Conservation (phyloP, 2,113 vertebrate species). For the Cololabis saira region DNA sequence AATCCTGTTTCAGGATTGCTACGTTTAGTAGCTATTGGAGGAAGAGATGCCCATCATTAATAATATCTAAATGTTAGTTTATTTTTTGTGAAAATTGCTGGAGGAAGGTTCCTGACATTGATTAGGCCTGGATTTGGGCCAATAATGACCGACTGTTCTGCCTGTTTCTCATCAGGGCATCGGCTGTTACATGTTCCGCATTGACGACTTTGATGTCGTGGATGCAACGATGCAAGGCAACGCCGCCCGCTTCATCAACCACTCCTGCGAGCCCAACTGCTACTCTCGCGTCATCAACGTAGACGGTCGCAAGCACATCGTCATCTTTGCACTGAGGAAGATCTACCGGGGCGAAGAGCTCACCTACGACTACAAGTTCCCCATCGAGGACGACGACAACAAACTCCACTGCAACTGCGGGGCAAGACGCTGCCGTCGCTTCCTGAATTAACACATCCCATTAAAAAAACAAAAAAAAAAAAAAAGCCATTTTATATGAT, state of each 20-base stretch:
- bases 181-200: slow-evolving; percentile 96
- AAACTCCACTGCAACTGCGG: slow-evolving; percentile 92
- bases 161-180: slow-evolving; percentile 82
- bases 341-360: slow-evolving; percentile 92
- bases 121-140: not conserved
- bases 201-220: slow-evolving; percentile 93
- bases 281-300: slow-evolving; percentile 93
- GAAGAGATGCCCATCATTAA: too few species aligned
- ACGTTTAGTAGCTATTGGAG: too few species aligned
- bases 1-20: too few species aligned
- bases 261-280: slow-evolving; percentile 94
- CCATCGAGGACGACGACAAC: slow-evolving; percentile 90
- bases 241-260: slow-evolving; percentile 93
- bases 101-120: not conserved
- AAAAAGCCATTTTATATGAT: slow-evolving; percentile 21
- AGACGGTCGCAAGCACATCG: slow-evolving; percentile 93
- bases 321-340: slow-evolving; percentile 91
- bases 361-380: slow-evolving; percentile 95
- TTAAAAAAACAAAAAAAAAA: too few species aligned
- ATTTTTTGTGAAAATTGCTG: not conserved
- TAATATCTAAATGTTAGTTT: too few species aligned
- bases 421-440: slow-evolving; percentile 87
- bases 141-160: not conserved
- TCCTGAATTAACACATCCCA: slow-evolving; percentile 82
- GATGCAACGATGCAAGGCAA: slow-evolving; percentile 94